Conservation (phyloP, 2,797 vertebrate genomes). For the Erpetoichthys calabaricus region DNA sequence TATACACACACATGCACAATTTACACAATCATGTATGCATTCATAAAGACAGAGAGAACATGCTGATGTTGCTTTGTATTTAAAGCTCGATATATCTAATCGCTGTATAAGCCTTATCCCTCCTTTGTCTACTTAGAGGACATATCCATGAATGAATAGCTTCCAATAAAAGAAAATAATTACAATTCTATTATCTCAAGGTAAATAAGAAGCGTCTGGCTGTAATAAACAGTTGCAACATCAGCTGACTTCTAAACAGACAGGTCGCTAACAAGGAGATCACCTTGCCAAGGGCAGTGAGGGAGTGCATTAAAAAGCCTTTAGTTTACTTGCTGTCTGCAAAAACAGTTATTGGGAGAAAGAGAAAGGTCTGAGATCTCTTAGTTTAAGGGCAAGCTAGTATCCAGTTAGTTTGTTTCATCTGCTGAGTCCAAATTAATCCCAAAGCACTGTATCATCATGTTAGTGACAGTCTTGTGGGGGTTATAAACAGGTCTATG, state of each 20-base stretch:
- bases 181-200: constrained; percentile 12
- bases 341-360: no score
- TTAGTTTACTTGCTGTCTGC: constrained; percentile 10
- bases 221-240: constrained; percentile 12
- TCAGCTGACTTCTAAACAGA: not conserved
- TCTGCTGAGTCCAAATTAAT: not conserved
- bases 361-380: no score
- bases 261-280: not conserved
- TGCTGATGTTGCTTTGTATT: no score
- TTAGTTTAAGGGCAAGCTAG: no score
- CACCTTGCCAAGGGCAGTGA: constrained; percentile 9
- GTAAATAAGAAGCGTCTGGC: constrained; percentile 1
- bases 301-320: constrained; percentile 7
- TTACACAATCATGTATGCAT: no score
- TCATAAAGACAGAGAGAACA: no score
- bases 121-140: constrained; percentile 5
- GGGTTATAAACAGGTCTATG: no score
- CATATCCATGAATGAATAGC: constrained; percentile 9
- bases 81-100: no score
- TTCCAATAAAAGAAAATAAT: constrained; percentile 9
- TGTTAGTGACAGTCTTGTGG: no score
- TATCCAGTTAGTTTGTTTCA: not conserved
- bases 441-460: not conserved
- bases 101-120: fast-evolving
- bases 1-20: no score